phyloP scores from a whole-genome alignment of 2,113 vertebrate genomes.

The Australoheros scitulus region DNA sequence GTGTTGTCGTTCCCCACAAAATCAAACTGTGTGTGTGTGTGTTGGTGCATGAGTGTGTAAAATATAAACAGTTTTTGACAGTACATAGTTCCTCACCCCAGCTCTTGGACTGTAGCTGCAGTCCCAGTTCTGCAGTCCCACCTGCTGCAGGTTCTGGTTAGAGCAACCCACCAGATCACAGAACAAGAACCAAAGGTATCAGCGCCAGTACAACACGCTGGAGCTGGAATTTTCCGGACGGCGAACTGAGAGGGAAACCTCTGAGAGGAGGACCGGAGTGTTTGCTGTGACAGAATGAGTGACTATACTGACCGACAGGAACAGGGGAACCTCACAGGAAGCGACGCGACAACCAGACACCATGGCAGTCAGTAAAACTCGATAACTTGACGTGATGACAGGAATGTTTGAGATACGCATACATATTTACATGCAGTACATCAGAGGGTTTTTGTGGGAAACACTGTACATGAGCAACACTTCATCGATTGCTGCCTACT shows the following conservation, averaged over 20 bases:
- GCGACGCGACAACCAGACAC: not conserved
- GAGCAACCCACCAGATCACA: not conserved
- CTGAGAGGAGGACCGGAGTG: not conserved
- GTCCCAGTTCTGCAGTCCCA: too few relatives aligned
- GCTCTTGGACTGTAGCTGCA: not conserved
- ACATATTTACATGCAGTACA: too few relatives aligned
- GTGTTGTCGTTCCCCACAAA: not conserved
- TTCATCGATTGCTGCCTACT: not conserved
- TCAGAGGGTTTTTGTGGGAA: too few relatives aligned
- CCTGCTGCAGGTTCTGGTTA: not conserved
- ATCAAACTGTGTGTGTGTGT: not conserved
- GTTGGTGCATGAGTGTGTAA: not conserved
- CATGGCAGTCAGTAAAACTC: too few relatives aligned
- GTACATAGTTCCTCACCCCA: not conserved
- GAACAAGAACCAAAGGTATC: fast-evolving
- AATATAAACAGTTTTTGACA: too few relatives aligned
- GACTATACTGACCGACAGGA: not conserved
- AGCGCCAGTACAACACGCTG: not conserved
- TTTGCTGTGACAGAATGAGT: not conserved
- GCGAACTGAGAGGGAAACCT: not conserved
- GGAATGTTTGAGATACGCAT: not conserved
- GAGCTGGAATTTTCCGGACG: not conserved
- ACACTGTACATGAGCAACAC: not conserved
- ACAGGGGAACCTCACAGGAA: not conserved
- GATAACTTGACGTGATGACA: too few relatives aligned